phyloP scores from a whole-genome alignment of 2,113 vertebrate species.

The Pygoscelis adeliae region DNA sequence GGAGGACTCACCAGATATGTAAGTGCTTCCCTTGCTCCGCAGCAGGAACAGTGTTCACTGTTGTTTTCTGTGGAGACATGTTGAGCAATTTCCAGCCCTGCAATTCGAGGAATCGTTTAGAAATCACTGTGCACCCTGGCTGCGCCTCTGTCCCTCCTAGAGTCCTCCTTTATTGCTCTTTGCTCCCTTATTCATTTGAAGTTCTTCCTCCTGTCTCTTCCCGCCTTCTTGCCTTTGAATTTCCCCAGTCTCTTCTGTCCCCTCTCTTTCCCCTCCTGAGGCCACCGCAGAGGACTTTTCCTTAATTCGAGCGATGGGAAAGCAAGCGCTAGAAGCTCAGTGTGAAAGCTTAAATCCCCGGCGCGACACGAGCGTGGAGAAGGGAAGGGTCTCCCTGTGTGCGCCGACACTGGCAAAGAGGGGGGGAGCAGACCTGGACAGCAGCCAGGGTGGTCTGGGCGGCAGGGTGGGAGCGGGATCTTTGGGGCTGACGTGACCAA shows the following conservation, averaged over 20 bases:
- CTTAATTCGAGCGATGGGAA: background rate
- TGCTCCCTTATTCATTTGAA: background rate
- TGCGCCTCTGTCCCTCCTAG: background rate
- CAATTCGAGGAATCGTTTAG: background rate
- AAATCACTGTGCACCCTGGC: background rate
- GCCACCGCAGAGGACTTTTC: background rate
- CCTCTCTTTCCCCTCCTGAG: background rate
- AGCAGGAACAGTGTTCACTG: fast-evolving
- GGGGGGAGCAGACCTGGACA: fast-evolving
- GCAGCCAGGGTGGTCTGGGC: background rate
- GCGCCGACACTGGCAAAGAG: fast-evolving
- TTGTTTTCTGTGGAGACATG: background rate
- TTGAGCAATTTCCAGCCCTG: background rate
- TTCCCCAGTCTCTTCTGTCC: background rate
- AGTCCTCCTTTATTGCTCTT: background rate
- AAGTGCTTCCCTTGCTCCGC: conserved; percentile 60
- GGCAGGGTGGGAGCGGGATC: background rate
- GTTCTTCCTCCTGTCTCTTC: background rate
- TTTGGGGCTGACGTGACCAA: background rate
- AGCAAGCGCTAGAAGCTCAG: background rate
- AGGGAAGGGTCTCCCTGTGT: background rate
- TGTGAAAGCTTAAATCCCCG: background rate
- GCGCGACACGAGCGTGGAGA: fast-evolving
- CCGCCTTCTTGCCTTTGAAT: background rate
- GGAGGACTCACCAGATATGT: conserved; percentile 97